Percentiles rank a stretch among this genome's conserved stretches.
These are phyloP conservation scores for Hyppa rectilinea DNA, from an alignment of 2,888 invertebrate species.

Conservation along the genomic window DNA sequence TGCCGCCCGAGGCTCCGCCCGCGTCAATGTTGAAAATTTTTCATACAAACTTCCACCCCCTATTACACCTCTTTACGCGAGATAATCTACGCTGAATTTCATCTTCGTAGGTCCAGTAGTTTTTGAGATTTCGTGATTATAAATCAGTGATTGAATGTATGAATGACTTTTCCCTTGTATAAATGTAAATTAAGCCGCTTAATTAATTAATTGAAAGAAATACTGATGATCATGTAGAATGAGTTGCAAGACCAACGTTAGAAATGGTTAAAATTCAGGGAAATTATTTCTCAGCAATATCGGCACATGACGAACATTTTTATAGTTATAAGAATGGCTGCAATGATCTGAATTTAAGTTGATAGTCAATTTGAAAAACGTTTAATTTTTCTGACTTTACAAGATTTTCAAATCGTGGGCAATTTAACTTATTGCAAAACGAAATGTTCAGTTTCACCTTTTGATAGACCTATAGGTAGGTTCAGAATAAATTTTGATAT, in stretches of 20 bases:
- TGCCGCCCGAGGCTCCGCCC: too few relatives aligned
- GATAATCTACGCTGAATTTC: too few relatives aligned
- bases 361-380: background rate
- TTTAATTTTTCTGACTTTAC: background rate
- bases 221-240: background rate
- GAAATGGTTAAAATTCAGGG: background rate
- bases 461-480: background rate
- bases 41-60: too few relatives aligned
- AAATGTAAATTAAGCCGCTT: background rate
- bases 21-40: too few relatives aligned
- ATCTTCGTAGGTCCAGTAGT: too few relatives aligned
- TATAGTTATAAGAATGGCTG: too few relatives aligned
- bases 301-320: too few relatives aligned
- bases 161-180: too few relatives aligned
- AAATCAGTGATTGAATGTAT: too few relatives aligned
- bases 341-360: background rate
- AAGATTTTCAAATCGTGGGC: background rate
- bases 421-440: background rate
- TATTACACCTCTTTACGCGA: too few relatives aligned
- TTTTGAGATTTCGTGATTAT: too few relatives aligned
- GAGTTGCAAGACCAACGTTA: background rate
- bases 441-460: background rate
- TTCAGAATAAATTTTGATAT: background rate
- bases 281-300: too few relatives aligned
- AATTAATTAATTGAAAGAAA: background rate